These are phyloP conservation scores for Caenorhabditis macrosperma DNA, from an alignment of 2,888 invertebrate species.

Conservation along the genomic window DNA sequence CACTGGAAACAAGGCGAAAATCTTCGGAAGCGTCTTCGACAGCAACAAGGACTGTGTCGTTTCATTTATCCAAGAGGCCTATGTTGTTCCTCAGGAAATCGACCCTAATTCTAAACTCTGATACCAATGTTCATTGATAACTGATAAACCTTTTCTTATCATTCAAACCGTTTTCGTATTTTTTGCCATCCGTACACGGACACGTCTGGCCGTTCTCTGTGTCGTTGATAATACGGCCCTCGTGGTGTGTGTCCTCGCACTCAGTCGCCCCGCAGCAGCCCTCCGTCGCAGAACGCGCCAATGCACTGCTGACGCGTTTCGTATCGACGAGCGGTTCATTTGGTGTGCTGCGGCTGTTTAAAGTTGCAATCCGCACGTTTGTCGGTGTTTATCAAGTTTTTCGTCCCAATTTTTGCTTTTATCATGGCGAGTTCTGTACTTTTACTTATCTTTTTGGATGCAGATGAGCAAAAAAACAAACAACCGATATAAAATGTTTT, in stretches of 20 bases:
- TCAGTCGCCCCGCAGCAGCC: not conserved
- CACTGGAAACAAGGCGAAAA: slow-evolving; percentile 53
- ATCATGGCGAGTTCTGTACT: slow-evolving; percentile 9
- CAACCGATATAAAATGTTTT: slow-evolving; percentile 4
- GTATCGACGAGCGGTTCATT: slow-evolving; percentile 52
- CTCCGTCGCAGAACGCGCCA: slow-evolving; percentile 30
- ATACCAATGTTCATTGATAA: slow-evolving; percentile 1
- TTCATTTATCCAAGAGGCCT: slow-evolving; percentile 55
- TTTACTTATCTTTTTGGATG: slow-evolving; percentile 7
- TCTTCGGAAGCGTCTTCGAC: slow-evolving; percentile 47
- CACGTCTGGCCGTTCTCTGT: slow-evolving; percentile 30
- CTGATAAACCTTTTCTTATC: slow-evolving; percentile 4
- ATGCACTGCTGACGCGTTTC: slow-evolving; percentile 19
- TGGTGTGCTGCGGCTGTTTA: slow-evolving; percentile 36
- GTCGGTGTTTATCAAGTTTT: slow-evolving; percentile 33
- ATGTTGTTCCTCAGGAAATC: slow-evolving; percentile 29
- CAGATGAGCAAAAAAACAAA: not conserved
- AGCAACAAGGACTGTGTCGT: slow-evolving; percentile 48
- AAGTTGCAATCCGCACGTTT: slow-evolving; percentile 50
- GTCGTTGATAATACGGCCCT: no score
- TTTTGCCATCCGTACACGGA: not conserved
- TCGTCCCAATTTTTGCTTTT: slow-evolving; percentile 1
- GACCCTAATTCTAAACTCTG: slow-evolving; percentile 18
- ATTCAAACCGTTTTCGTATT: not conserved
- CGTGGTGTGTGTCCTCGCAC: slow-evolving; percentile 25